A percentile compares a stretch with the other conserved stretches of the same genome.
phyloP scores from a whole-genome alignment of 2,888 invertebrate genomes.

The Limnephilus rhombicus region DNA sequence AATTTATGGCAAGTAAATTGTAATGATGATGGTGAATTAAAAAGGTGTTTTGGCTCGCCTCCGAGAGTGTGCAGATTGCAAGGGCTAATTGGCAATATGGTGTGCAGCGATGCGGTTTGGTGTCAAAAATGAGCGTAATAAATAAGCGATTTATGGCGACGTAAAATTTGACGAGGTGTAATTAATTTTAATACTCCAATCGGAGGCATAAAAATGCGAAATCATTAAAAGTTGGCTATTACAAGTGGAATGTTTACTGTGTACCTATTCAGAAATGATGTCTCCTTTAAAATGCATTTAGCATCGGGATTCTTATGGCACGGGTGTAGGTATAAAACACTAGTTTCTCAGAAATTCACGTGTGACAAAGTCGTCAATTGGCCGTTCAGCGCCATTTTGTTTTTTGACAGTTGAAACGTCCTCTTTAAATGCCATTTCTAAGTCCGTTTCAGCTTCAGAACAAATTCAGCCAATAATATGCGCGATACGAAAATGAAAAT shows the following conservation, averaged over 20 bases:
- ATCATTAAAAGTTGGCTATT: neutral
- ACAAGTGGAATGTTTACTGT: neutral
- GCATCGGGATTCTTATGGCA: neutral
- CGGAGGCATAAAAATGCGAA: neutral
- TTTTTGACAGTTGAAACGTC: too few species aligned
- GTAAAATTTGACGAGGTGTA: constrained; percentile 16
- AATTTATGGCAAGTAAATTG: neutral
- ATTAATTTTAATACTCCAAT: constrained; percentile 10
- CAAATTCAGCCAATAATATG: too few species aligned
- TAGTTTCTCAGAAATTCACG: too few species aligned
- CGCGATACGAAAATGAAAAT: too few species aligned
- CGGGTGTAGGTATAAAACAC: neutral
- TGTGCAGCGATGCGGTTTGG: neutral
- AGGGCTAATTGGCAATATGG: neutral
- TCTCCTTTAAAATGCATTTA: neutral
- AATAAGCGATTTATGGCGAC: neutral
- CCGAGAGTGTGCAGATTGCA: neutral
- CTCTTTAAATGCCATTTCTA: too few species aligned
- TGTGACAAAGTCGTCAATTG: too few species aligned
- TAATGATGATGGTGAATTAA: neutral
- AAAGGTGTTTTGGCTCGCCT: neutral
- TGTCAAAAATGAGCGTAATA: neutral
- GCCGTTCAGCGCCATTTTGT: too few species aligned
- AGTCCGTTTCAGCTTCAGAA: too few species aligned
- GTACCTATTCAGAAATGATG: neutral